Evolutionary conservation across 2,113 vertebrate species (phyloP).

Genomic region (Tychaedon coryphoeus): DNA sequence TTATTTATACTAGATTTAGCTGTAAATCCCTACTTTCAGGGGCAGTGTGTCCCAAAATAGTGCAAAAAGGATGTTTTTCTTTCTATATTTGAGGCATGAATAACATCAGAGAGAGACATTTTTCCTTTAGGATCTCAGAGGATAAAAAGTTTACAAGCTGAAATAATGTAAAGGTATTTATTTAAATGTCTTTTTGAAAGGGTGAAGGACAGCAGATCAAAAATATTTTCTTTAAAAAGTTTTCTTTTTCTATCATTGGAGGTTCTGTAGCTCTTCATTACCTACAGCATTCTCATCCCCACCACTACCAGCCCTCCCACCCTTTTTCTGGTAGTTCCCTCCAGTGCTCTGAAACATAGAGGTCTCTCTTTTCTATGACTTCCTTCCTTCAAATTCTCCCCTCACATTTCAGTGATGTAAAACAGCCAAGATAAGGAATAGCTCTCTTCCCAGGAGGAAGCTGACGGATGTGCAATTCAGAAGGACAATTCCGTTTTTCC

Average conservation of each 20-base stretch:
- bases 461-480: conserved; percentile 18
- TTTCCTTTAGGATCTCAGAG: neutral
- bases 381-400: conserved; percentile 35
- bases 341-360: neutral
- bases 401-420: conserved; percentile 35
- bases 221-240: neutral
- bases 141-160: neutral
- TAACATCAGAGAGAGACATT: neutral
- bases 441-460: conserved; percentile 35
- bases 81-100: neutral
- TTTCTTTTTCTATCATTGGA: neutral
- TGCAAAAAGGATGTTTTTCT: conserved; percentile 26
- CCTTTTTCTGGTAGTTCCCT: neutral
- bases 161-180: neutral
- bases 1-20: conserved; percentile 27
- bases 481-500: conserved; percentile 41
- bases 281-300: neutral
- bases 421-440: conserved; percentile 49
- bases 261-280: neutral
- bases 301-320: neutral
- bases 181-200: neutral
- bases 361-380: neutral
- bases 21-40: neutral
- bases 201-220: neutral
- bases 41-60: neutral